Evolutionary conservation across 2,113 vertebrate species (phyloP), one percentile per base, ranked within the genome.

Genomic region (Leuciscus idus): DNA sequence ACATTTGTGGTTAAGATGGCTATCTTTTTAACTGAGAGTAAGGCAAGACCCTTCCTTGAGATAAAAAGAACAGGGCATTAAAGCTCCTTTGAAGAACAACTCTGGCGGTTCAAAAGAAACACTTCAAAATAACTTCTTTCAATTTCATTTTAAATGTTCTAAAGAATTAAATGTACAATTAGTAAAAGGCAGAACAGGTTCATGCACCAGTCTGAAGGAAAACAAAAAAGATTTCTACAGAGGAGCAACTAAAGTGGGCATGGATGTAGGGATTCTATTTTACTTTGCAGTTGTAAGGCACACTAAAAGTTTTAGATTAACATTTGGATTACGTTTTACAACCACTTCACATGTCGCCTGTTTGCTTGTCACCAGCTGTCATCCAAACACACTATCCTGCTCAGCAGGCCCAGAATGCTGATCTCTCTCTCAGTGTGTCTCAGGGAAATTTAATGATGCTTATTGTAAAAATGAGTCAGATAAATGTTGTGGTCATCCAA

Each of bases 1-100:
- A 64, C 36, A 66, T 81, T 43, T 81, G 59, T 66, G 59, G 79
- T 81, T 48, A 28, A 28, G 15, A 66, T 62, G 8, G 19, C n/a
- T 10, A 19, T 73, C 4, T n/a, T 10, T 73, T 43, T 73, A 13
- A 43, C 21, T 73, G 70, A 43, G 4, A 73, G 23, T 15, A 26
- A 13, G 23, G n/a, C 15, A 39, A 23, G 33, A 72, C 19, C 19
- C 19, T 72, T 72, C 33, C 10, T 68, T 68, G 12, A 68, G 6
- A 19, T 3, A 68, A 19, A 68, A 33, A 2, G 2, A 62, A 28
- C 26, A 64, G 11, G 11, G 12, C 4, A 28, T 26, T 15, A 8
- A 15, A 8, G 64, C 15, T 33, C 6, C 15, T 33, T 33, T 68
- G 15, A 68, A 68, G 28, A 33, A 6, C 12, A 68, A 6, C n/a